These are phyloP conservation scores for Diachasmimorpha longicaudata DNA, from an alignment of 1,140 invertebrate genomes.

Conservation along the genomic window DNA sequence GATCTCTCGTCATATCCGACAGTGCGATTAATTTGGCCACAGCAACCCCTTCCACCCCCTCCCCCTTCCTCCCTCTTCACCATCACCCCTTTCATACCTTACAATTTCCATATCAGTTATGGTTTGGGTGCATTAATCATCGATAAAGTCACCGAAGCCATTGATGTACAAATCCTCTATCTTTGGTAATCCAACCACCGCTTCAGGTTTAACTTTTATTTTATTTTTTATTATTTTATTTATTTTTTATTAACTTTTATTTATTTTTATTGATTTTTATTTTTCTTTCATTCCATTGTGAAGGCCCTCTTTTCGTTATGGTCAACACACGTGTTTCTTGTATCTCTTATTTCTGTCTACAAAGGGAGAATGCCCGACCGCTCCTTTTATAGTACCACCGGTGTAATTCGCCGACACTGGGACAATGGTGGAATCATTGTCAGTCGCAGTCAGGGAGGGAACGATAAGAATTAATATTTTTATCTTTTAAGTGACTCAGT, in stretches of 20 bases:
- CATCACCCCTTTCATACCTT: no score
- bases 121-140: background rate
- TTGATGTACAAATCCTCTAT: background rate
- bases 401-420: background rate
- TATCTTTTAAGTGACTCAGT: background rate
- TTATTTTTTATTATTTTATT: background rate
- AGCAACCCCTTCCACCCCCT: background rate
- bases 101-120: background rate
- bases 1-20: slow-evolving; percentile 17
- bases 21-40: slow-evolving; percentile 13
- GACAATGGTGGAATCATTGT: background rate
- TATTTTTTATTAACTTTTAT: background rate
- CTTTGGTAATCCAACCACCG: background rate
- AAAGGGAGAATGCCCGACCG: background rate
- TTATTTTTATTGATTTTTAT: background rate
- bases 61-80: no score
- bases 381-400: slow-evolving; percentile 15
- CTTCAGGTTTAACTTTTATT: background rate
- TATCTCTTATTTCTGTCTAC: background rate
- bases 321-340: slow-evolving; percentile 9
- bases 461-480: background rate
- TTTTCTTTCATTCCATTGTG: background rate
- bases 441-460: background rate
- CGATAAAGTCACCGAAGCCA: background rate
- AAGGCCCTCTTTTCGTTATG: background rate